Conservation (phyloP, 2,888 invertebrate genomes). For the Drosophila pseudotakahashii region DNA sequence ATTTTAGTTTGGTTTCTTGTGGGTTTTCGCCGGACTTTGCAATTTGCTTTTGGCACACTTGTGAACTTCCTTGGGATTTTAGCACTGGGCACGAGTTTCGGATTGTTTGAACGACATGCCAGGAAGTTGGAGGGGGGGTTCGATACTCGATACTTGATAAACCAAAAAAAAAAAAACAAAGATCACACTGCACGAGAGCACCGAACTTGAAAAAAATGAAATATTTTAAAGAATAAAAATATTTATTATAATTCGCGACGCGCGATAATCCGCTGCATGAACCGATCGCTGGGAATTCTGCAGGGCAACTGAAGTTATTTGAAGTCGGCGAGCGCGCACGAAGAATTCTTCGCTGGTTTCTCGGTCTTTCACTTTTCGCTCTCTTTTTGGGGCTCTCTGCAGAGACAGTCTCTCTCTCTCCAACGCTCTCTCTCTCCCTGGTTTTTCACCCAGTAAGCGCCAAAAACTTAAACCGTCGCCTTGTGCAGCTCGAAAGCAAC, state of each 20-base stretch:
- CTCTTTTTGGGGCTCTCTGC: conserved; percentile 28
- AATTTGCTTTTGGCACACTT: conserved; percentile 24
- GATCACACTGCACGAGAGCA: conserved; percentile 21
- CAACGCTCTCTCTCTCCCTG: conserved; percentile 18
- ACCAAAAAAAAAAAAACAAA: conserved; percentile 25
- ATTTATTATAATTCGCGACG: conserved; percentile 19
- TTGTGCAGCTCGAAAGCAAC: conserved; percentile 75
- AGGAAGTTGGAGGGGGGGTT: conserved; percentile 2
- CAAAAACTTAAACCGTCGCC: conserved; percentile 59
- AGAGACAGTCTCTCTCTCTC: conserved; percentile 25
- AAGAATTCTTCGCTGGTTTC: conserved; percentile 23
- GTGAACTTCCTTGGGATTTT: conserved; percentile 15
- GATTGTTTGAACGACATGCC: conserved; percentile 15
- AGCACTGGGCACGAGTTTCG: conserved; percentile 25
- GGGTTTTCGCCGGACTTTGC: conserved; percentile 18
- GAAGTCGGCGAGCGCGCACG: conserved; percentile 42
- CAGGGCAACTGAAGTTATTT: conserved; percentile 58
- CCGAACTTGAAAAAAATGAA: conserved; percentile 25
- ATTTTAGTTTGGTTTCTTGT: conserved; percentile 8
- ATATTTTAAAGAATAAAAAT: background rate
- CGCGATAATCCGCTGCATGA: conserved; percentile 34
- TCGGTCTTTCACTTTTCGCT: conserved; percentile 62
- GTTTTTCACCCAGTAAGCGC: conserved; percentile 3
- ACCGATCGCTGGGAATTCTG: conserved; percentile 65
- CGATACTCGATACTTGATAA: background rate